Percentiles rank a stretch among this genome's conserved stretches.
Conservation (phyloP, 2,797 vertebrate genomes). For the Rallus crepitans region DNA sequence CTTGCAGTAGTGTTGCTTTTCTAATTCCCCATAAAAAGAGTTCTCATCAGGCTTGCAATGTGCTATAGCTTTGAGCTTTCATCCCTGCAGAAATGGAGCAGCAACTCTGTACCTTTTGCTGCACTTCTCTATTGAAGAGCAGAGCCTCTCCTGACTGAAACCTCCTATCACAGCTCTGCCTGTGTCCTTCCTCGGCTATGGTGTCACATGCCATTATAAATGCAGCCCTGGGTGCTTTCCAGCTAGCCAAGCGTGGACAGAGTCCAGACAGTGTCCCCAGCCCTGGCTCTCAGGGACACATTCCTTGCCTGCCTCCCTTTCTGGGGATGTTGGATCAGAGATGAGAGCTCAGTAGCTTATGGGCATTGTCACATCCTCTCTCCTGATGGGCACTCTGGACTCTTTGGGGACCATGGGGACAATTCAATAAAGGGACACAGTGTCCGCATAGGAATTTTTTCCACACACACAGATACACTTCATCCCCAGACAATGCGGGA, state of each 20-base stretch:
- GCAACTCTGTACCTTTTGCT: not conserved
- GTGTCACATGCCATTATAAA: not conserved
- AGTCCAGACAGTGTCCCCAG: not conserved
- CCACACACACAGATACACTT: not conserved
- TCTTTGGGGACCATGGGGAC: constrained; percentile 2
- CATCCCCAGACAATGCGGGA: constrained; percentile 41
- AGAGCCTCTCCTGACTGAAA: not conserved
- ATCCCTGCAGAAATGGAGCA: not conserved
- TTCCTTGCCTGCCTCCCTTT: constrained; percentile 9
- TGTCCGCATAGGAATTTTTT: constrained; percentile 44
- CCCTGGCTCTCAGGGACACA: not conserved
- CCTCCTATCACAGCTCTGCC: not conserved
- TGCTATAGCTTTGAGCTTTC: not conserved
- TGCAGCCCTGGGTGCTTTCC: constrained; percentile 1
- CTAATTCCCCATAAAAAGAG: not conserved
- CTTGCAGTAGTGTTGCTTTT: not conserved
- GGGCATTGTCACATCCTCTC: constrained; percentile 14
- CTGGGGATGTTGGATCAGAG: constrained; percentile 12
- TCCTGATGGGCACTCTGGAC: not conserved
- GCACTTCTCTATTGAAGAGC: not conserved
- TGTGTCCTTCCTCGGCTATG: not conserved
- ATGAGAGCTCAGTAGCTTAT: constrained; percentile 26
- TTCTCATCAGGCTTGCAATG: not conserved
- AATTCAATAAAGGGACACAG: constrained; percentile 38
- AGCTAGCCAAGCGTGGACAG: not conserved